phyloP scores from a whole-genome alignment of 30 jellyfish, hydroid and myxozoan species.

The Aurelia aurita complex sp. Pacific region DNA sequence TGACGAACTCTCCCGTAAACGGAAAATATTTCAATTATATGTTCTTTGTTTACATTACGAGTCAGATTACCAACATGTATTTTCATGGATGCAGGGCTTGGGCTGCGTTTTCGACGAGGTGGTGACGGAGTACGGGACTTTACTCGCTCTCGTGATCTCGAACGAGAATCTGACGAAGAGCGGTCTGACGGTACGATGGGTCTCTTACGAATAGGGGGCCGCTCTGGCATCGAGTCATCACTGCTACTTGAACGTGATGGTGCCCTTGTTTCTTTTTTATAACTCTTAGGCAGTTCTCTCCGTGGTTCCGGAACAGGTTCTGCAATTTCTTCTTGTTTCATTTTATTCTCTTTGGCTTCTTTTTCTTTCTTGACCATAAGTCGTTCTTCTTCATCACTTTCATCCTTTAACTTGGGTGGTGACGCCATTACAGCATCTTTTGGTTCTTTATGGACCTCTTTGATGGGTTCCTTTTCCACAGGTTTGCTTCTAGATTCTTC shows the following conservation, averaged over 20 bases:
- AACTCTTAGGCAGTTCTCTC: conserved; percentile 69
- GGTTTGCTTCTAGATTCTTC: conserved; percentile 46
- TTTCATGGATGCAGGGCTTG: conserved; percentile 79
- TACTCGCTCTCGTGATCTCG: conserved; percentile 62
- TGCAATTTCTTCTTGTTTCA: conserved; percentile 24
- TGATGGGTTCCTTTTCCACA: conserved; percentile 20
- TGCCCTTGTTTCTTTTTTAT: conserved; percentile 50
- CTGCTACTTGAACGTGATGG: conserved; percentile 56
- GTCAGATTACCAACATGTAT: conserved; percentile 93
- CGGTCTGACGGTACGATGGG: conserved; percentile 51
- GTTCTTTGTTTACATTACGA: conserved; percentile 93
- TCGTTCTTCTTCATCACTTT: conserved; percentile 34
- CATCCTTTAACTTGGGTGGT: conserved; percentile 33
- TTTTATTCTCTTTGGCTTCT: conserved; percentile 37
- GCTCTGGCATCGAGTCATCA: conserved; percentile 47
- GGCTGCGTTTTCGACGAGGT: conserved; percentile 89
- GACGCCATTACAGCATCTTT: conserved; percentile 32
- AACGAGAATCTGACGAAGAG: conserved; percentile 77
- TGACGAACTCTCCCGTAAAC: conserved; percentile 94
- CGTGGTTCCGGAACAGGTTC: conserved; percentile 26
- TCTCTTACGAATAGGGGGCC: conserved; percentile 58
- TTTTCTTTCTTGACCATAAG: conserved; percentile 35
- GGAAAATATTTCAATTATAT: conserved; percentile 83
- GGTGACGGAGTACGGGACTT: conserved; percentile 59
- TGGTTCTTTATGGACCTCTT: conserved; percentile 17